Evolutionary conservation across 2,113 vertebrate species (phyloP).

Genomic region (Drymodes brunneopygia): DNA sequence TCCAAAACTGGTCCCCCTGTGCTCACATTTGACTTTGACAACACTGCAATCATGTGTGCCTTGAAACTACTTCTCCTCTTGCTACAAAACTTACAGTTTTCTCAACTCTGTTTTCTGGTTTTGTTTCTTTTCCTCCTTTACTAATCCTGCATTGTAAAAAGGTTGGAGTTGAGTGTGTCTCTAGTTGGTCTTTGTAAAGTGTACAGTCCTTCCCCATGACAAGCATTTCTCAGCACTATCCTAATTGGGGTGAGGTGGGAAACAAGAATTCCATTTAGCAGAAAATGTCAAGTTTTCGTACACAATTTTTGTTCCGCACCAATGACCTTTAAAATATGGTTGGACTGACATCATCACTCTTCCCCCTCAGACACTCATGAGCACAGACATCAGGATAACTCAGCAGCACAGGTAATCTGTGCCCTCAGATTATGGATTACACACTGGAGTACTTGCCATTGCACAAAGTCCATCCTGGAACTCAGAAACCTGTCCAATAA

Average conservation of each 20-base stretch:
- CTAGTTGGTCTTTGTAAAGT: background rate
- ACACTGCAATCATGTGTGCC: background rate
- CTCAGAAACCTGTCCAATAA: background rate
- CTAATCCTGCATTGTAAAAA: background rate
- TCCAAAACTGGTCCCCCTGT: background rate
- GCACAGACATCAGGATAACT: background rate
- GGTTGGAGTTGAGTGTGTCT: background rate
- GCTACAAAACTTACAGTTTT: background rate
- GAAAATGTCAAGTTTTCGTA: constrained; percentile 28
- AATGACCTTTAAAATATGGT: constrained; percentile 29
- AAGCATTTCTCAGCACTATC: background rate
- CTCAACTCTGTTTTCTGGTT: background rate
- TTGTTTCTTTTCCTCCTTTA: background rate
- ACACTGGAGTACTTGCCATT: background rate
- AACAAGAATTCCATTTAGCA: constrained; percentile 23
- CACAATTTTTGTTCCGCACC: background rate
- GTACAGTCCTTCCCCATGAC: background rate
- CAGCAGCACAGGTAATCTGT: background rate
- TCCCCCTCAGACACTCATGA: background rate
- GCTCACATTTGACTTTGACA: background rate
- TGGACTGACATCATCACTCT: background rate
- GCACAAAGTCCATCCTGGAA: background rate
- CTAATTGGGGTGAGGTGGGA: constrained; percentile 19
- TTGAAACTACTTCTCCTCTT: background rate
- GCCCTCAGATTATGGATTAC: background rate